Conservation (phyloP, 2,888 invertebrate species). For the Cataglyphis albicans region DNA sequence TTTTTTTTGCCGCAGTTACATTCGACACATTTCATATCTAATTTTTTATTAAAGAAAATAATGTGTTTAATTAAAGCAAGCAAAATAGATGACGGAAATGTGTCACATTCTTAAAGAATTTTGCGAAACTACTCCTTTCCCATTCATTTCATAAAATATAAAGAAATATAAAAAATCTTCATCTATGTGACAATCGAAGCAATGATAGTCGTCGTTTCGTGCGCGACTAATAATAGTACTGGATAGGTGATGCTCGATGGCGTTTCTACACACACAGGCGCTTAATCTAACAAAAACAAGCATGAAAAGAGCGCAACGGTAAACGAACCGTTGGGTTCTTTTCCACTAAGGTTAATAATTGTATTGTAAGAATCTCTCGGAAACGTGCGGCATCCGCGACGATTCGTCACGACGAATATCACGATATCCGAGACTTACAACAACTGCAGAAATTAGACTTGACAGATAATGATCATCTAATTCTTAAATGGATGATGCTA, state of each 20-base stretch:
- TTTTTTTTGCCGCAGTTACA: neutral
- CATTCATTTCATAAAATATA: constrained; percentile 1
- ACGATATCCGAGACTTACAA: constrained; percentile 26
- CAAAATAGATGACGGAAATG: neutral
- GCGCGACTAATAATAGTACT: constrained; percentile 43
- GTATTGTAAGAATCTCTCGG: constrained; percentile 48
- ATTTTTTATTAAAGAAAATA: neutral
- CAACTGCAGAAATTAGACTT: constrained; percentile 24
- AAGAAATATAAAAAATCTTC: neutral
- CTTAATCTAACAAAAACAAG: constrained; percentile 49
- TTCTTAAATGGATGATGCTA: constrained; percentile 19
- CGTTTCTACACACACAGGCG: constrained; percentile 30
- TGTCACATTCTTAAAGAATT: neutral
- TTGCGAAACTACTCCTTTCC: neutral
- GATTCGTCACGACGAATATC: constrained; percentile 6
- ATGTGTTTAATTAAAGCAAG: constrained; percentile 9
- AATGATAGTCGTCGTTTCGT: constrained; percentile 13
- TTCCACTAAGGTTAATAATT: constrained; percentile 50
- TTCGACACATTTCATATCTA: constrained; percentile 20
- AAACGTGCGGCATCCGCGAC: constrained; percentile 45
- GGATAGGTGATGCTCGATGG: constrained; percentile 14
- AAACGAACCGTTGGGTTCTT: constrained; percentile 45
- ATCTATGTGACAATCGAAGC: neutral
- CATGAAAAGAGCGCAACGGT: constrained; percentile 54
- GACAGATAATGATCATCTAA: constrained; percentile 26